Evolutionary conservation across 2,888 invertebrate species (phyloP).

Genomic region (Danaus chrysippus): DNA sequence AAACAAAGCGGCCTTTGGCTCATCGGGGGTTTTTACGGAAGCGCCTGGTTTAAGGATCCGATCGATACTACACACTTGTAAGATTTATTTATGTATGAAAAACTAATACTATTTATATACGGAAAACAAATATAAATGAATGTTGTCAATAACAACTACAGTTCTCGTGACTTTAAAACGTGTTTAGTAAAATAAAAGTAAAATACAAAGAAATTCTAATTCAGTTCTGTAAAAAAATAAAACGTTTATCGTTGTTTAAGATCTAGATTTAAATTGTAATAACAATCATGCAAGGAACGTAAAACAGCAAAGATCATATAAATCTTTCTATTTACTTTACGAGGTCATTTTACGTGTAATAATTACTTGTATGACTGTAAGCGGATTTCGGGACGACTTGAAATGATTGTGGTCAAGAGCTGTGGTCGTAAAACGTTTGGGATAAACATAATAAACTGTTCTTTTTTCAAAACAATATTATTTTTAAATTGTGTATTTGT

Average conservation of each 20-base stretch:
- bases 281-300: conserved; percentile 35
- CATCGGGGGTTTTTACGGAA: conserved; percentile 28
- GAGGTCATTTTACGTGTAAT: conserved; percentile 49
- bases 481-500: conserved; percentile 25
- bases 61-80: conserved; percentile 27
- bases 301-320: conserved; percentile 46
- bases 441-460: not conserved
- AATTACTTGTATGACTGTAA: conserved; percentile 34
- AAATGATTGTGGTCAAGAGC: conserved; percentile 25
- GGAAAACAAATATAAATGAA: not conserved
- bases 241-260: conserved; percentile 8
- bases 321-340: conserved; percentile 50
- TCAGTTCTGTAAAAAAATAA: too few relatives aligned
- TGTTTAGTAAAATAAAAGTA: too few relatives aligned
- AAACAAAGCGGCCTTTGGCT: conserved; percentile 53
- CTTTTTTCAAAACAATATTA: not conserved
- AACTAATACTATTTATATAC: not conserved
- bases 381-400: conserved; percentile 13
- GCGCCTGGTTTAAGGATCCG: conserved; percentile 34
- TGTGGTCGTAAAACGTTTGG: conserved; percentile 1
- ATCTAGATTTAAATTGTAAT: conserved; percentile 16
- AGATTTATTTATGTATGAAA: conserved; percentile 1
- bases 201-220: too few relatives aligned
- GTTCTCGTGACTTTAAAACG: too few relatives aligned
- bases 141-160: not conserved